Percentiles rank a stretch among this genome's conserved stretches.
Evolutionary conservation across 2,113 vertebrate species (phyloP).

Genomic region (Hippocampus comes): DNA sequence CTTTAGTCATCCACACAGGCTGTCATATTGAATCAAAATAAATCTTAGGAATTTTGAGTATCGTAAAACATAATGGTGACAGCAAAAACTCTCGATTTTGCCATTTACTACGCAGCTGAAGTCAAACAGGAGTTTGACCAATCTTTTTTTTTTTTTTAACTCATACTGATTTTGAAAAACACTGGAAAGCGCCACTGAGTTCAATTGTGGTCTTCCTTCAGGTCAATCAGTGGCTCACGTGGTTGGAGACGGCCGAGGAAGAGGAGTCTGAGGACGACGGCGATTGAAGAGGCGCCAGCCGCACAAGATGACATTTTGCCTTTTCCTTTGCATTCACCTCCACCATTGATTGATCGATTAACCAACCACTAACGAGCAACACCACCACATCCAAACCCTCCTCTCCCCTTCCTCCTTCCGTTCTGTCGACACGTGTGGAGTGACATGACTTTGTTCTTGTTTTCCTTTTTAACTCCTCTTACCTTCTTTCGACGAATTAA

Average conservation of each 20-base stretch:
- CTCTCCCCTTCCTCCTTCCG: not conserved
- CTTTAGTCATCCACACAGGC: too few relatives aligned
- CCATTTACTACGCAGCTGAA: too few relatives aligned
- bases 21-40: too few relatives aligned
- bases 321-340: slow-evolving; percentile 42
- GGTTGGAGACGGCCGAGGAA: slow-evolving; percentile 98
- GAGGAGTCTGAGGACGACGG: slow-evolving; percentile 98
- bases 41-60: too few relatives aligned
- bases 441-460: slow-evolving; percentile 17
- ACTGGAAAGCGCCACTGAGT: too few relatives aligned
- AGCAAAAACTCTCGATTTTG: too few relatives aligned
- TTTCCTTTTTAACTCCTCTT: slow-evolving; percentile 11
- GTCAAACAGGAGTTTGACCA: too few relatives aligned
- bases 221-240: slow-evolving; percentile 99
- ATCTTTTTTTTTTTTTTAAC: too few relatives aligned
- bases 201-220: slow-evolving; percentile 39
- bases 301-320: slow-evolving; percentile 58
- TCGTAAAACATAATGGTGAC: too few relatives aligned
- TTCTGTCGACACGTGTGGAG: slow-evolving; percentile 36
- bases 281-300: slow-evolving; percentile 84
- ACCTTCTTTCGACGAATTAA: slow-evolving; percentile 7
- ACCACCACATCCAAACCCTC: slow-evolving; percentile 66
- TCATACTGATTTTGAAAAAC: too few relatives aligned
- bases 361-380: slow-evolving; percentile 81
- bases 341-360: slow-evolving; percentile 47